Base-by-base conservation (phyloP, 2,113 vertebrate species). In the Vidua chalybeata region DNA sequence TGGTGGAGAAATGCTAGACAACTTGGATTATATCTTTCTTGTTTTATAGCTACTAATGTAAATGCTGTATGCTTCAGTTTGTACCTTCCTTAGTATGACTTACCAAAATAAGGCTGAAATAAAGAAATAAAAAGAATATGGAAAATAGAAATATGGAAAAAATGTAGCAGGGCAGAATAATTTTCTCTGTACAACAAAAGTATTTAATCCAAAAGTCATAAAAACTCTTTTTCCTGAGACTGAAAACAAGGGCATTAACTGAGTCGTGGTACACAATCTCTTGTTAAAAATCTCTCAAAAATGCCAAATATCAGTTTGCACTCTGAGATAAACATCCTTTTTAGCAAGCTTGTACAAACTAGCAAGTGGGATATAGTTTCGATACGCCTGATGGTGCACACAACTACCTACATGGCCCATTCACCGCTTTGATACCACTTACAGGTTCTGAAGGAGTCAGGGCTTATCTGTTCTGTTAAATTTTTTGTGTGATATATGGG, bases 371-470 rank as follows among this genome's bases (percentile, higher is more conserved):
- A 41, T 69, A 20, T 24, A 8, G 45, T 89, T 91, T 49, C 0
- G 2, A 6, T 63, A 33, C 15, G 18, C 16, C 10, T 51, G 22
- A 24, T 49, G 12, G n/a, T 52, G 8, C 45, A 28, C 20, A 33
- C 1, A 8, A 24, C 30, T 21, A 13, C 17, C 17, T 73, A 6
- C 5, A 3, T 18, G 28, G 24, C 30, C 20, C 4, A 1, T 62
- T 79, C 49, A 73, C 51, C 43, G 61, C 33, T 89, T 66, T 39
- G 28, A 15, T 81, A 26, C 63, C 26, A 15, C 39, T 48, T 68
- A 28, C 0, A 51, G 35, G 12, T 39, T 89, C 35, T 89, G 69
- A 67, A 51, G 23, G 49, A 74, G 55, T 55, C 30, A 67, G 9
- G 27, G 8, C 18, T 89, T 81, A 20, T 81, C 24, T 66, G 21